Evolutionary conservation across 2,797 vertebrate genomes (phyloP).

Genomic region (Anableps anableps): DNA sequence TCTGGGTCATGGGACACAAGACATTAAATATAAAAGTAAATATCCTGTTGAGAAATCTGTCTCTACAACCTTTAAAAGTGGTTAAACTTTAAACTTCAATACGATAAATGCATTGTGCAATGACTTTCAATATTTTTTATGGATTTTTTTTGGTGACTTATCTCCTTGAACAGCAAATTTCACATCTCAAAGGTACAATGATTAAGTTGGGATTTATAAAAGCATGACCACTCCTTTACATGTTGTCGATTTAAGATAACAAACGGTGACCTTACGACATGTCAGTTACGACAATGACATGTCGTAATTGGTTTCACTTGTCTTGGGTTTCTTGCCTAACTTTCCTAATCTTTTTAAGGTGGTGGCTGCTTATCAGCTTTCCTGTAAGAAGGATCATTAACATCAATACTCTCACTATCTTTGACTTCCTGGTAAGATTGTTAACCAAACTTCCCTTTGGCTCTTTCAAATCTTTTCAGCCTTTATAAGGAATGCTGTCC

Average conservation of each 20-base stretch:
- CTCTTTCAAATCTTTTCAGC: not conserved
- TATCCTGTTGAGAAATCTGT: not conserved
- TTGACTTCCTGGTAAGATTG: not conserved
- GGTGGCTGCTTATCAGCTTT: conserved; percentile 33
- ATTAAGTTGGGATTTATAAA: not conserved
- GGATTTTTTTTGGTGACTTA: not conserved
- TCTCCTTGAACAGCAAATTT: not conserved
- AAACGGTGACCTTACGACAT: not conserved
- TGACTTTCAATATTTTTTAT: conserved; percentile 2
- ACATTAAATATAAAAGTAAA: not conserved
- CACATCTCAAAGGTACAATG: not conserved
- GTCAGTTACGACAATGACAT: no score
- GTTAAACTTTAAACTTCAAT: not conserved
- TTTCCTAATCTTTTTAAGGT: not conserved
- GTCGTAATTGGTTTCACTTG: not conserved
- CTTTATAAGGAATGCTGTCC: conserved; percentile 23
- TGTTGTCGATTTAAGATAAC: conserved; percentile 7
- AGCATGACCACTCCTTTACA: not conserved
- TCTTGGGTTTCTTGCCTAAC: not conserved
- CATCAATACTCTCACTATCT: not conserved
- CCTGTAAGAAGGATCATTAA: not conserved
- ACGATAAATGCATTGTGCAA: not conserved
- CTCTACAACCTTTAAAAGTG: not conserved
- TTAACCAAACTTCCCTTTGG: not conserved
- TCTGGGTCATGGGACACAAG: not conserved